Evolutionary conservation across 2,797 vertebrate genomes (phyloP).

Genomic region (Sebastes reedi): DNA sequence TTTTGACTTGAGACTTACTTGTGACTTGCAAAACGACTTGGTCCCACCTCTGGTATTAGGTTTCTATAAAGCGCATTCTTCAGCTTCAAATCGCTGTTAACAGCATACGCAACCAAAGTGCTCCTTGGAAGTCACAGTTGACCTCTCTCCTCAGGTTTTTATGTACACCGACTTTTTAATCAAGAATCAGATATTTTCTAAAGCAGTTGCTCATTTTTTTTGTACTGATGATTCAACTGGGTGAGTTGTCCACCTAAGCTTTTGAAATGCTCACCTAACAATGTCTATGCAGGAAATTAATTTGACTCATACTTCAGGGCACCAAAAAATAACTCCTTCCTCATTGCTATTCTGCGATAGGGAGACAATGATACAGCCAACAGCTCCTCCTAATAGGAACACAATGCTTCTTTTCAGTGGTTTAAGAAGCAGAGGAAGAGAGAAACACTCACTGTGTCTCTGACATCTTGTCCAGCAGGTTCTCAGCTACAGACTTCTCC

Average conservation of each 20-base stretch:
- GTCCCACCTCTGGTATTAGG: not conserved
- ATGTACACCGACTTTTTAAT: not conserved
- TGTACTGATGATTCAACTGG: not conserved
- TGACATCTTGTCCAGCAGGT: slow-evolving; percentile 85
- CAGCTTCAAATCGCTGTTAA: not conserved
- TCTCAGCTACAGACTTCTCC: slow-evolving; percentile 89
- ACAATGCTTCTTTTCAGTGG: not conserved
- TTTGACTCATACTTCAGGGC: not conserved
- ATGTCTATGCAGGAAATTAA: not conserved
- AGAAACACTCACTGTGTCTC: slow-evolving; percentile 88
- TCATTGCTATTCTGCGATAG: not conserved
- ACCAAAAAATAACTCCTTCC: not conserved
- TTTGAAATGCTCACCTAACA: not conserved
- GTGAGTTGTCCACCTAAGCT: not conserved
- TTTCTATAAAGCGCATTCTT: not conserved
- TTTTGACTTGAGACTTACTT: too few relatives aligned
- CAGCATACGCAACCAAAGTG: not conserved
- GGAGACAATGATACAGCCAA: not conserved
- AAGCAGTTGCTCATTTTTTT: not conserved
- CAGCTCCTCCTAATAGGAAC: not conserved
- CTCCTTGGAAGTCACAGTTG: not conserved
- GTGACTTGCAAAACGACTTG: too few relatives aligned
- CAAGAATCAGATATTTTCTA: not conserved
- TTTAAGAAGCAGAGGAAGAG: not conserved
- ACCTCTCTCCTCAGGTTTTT: not conserved